Conservation (phyloP, 2,113 vertebrate species). For the Tenebrosternarchus preto region DNA sequence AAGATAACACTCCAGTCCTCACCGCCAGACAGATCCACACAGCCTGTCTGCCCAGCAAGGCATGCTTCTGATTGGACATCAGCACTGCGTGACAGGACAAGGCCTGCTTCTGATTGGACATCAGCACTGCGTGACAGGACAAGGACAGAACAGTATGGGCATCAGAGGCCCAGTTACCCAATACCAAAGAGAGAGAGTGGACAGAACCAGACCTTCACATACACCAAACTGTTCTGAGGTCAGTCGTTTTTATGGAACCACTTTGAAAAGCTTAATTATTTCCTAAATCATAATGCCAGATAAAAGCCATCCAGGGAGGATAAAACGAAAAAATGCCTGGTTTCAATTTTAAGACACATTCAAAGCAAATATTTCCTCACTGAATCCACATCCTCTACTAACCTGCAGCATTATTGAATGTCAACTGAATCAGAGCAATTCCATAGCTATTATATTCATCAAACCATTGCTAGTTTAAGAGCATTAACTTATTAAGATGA, state of each 20-base stretch:
- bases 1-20: constrained; percentile 81
- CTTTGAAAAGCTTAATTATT: constrained; percentile 21
- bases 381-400: constrained; percentile 27
- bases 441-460: constrained; percentile 22
- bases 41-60: constrained; percentile 28
- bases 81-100: neutral
- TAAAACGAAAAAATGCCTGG: constrained; percentile 7
- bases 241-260: neutral
- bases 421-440: constrained; percentile 25
- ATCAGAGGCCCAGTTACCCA: neutral
- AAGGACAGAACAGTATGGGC: neutral
- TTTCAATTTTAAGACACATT: constrained; percentile 18
- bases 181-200: neutral
- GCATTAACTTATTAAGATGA: constrained; percentile 32
- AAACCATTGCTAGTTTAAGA: constrained; percentile 20
- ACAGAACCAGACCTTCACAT: neutral
- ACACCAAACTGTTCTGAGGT: neutral
- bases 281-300: constrained; percentile 28
- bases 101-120: constrained; percentile 14
- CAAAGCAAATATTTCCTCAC: neutral
- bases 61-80: constrained; percentile 19
- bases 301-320: constrained; percentile 13
- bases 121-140: neutral
- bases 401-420: constrained; percentile 35
- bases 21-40: constrained; percentile 72